Evolutionary conservation across 2,113 vertebrate species (phyloP), one percentile per base, ranked within the genome.

Genomic region (Seriola dumerili): DNA sequence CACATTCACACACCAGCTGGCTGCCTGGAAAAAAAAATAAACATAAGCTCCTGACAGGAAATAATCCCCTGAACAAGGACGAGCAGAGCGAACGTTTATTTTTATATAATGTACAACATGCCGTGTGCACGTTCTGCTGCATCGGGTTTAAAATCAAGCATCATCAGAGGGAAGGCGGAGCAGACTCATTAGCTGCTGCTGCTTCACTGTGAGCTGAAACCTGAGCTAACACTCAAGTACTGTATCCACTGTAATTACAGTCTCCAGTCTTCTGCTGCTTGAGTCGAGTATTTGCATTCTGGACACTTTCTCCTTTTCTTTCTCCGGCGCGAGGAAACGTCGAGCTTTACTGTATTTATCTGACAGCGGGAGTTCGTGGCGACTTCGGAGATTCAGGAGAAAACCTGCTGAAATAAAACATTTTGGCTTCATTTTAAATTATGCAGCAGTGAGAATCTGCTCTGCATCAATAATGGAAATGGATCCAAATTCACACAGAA

Each of bases 61-160:
- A 86, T 84, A 85, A 92, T 72, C 87, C 75, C 68, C 80, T 12
- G 73, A 94, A 93, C 93, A 93, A 94, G 93, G 92, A 91, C 87
- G 52, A 82, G 81, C 82, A 42, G 81, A 72, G 84, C 85, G 71
- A 57, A 66, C 21, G 71, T 76, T 77, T 88, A 84, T 92, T 91
- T 92, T 85, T 85, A 85, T 89, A 88, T 80, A 71, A 91, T 77
- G 87, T 77, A 85, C 74, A 66, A 84, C 84, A 80, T 25, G 78
- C 81, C 76, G 90, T 1, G 72, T 42, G 74, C 71, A 72, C 81
- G 85, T 89, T 88, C 80, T 72, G 84, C 81, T 86, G 86, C 84
- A 80, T 92, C 86, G 83, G 89, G 76, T 74, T 80, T 75, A 78
- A 87, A 82, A 81, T 77, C 74, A 80, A 81, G 72, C 50, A 66